Base-by-base conservation (phyloP, 2,888 invertebrate genomes). In the Artemia sp. region DNA sequence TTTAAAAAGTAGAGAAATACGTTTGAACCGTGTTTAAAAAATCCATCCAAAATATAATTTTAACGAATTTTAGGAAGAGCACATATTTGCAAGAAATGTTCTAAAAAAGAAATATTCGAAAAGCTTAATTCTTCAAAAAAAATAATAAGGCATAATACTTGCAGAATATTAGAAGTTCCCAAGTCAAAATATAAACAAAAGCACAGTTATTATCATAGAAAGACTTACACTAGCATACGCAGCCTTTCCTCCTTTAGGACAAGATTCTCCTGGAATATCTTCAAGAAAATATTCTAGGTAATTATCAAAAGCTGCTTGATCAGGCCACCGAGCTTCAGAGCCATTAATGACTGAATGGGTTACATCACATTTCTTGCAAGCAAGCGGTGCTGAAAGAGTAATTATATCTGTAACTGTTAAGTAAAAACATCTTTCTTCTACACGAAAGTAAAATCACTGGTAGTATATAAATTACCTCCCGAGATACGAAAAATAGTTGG, bases 221-320 rank as follows among this genome's bases (percentile, higher is more conserved):
- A 53, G 69, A 75, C 77, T 81, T 77, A 85, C 90, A 70, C 83
- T 83, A 0, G 84, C 83, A 77, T 92, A 92, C 0, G 90, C 88
- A 0, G 90, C 89, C 78, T 91, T 91, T 0, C 92, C 92, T 0
- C 83, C 91, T 80, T 92, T 92, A 0, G 87, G 84, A 77, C 92
- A 92, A 0, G 74, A 75, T 2, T 79, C 78, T 72, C 84, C 83
- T 0, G 91, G 92, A 80, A 90, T 90, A 78, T 92, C 92, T 76
- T 85, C 82, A 11, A 92, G 78, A 81, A 92, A 93, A 81, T 83
- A 91, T 0, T 90, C 85, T 51, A 91, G 79, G 80, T 86, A 92
- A 74, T 81, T 84, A 19, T 84, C 80, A 79, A 92, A 92, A 72
- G 84, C 84, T 0, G 75, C 74, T 0, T 82, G 73, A 68, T 79